Evolutionary conservation across 1,140 invertebrate species (phyloP).

Genomic region (Drosophila simulans): DNA sequence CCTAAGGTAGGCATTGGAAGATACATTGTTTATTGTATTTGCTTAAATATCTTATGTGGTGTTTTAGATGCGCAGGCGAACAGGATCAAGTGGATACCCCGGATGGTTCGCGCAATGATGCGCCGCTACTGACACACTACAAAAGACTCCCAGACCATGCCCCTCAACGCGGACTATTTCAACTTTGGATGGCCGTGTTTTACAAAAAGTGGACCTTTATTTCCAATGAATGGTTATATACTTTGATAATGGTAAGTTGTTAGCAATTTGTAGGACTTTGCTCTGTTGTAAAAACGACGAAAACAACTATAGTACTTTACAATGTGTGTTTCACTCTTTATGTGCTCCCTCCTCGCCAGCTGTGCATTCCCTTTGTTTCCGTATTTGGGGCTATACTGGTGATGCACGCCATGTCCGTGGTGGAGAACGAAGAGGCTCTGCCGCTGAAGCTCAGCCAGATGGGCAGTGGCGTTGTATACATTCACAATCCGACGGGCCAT

Average conservation of each 20-base stretch:
- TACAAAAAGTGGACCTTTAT: conserved; percentile 81
- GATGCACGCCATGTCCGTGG: conserved; percentile 66
- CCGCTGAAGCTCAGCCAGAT: conserved; percentile 55
- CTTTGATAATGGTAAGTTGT: conserved; percentile 63
- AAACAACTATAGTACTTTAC: neutral
- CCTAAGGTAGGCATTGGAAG: conserved; percentile 86
- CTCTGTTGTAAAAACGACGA: neutral
- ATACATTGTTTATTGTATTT: neutral
- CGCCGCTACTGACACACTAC: conserved; percentile 44
- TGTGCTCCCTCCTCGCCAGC: conserved; percentile 30
- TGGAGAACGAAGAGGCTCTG: conserved; percentile 56
- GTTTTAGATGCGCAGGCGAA: conserved; percentile 66
- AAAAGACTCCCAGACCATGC: conserved; percentile 29
- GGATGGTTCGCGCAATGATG: conserved; percentile 33
- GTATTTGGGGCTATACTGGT: conserved; percentile 47
- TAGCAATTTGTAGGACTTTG: neutral
- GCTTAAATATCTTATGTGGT: neutral
- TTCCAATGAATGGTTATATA: conserved; percentile 60
- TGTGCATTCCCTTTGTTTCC: conserved; percentile 44
- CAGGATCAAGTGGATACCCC: conserved; percentile 72
- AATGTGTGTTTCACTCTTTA: neutral
- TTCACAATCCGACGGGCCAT: conserved; percentile 61
- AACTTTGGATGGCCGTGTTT: conserved; percentile 67
- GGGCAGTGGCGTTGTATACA: conserved; percentile 52
- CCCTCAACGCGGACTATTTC: conserved; percentile 13